Percentiles rank a stretch among this genome's conserved stretches.
These are phyloP conservation scores for Phoxinus phoxinus DNA, from an alignment of 2,113 vertebrate genomes.

Conservation along the genomic window DNA sequence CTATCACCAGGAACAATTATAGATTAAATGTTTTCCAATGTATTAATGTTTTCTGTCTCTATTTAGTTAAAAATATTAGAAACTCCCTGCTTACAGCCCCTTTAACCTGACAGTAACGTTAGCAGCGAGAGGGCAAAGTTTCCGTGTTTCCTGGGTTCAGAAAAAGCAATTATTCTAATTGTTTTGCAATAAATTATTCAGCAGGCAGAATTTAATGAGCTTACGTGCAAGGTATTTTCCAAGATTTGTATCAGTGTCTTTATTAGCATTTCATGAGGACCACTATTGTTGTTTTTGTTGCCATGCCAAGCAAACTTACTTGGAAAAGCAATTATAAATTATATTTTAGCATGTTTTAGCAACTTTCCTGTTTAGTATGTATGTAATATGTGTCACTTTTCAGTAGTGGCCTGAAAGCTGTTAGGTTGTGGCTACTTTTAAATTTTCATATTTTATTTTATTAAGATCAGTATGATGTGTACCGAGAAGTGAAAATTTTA, in stretches of 20 bases:
- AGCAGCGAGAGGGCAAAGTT: background rate
- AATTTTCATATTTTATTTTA: background rate
- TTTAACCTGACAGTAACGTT: background rate
- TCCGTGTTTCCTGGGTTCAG: background rate
- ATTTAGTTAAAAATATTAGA: background rate
- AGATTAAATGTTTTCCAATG: background rate
- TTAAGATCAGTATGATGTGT: background rate
- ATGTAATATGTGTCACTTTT: background rate
- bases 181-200: background rate
- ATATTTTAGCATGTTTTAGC: background rate
- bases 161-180: background rate
- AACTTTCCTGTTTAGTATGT: background rate
- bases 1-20: background rate
- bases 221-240: background rate
- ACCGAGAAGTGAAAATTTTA: background rate
- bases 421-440: background rate
- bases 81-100: background rate
- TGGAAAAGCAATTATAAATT: background rate
- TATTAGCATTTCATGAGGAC: background rate
- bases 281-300: background rate
- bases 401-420: background rate
- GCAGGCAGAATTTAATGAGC: slow-evolving; percentile 2
- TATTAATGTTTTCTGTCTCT: background rate
- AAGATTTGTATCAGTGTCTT: background rate
- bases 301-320: background rate